phyloP scores from a whole-genome alignment of 2,888 invertebrate species.

The Apamea epomidion region DNA sequence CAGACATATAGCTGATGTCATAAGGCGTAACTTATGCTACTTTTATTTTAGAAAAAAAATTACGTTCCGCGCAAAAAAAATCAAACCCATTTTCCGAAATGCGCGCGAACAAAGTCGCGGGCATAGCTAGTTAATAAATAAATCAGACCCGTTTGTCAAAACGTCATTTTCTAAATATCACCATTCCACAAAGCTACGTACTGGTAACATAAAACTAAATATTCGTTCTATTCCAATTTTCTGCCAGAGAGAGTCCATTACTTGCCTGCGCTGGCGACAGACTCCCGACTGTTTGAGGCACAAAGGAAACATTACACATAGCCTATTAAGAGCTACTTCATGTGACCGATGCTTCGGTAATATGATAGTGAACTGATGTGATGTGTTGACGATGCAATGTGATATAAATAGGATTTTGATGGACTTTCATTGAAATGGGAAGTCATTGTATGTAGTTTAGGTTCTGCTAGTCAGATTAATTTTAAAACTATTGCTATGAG shows the following conservation, averaged over 20 bases:
- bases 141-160: neutral
- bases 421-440: neutral
- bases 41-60: no score
- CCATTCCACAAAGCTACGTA: neutral
- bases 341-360: neutral
- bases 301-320: constrained; percentile 14
- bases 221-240: constrained; percentile 66
- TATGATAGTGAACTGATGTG: neutral
- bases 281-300: constrained; percentile 38
- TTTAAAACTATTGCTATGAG: neutral
- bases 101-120: no score
- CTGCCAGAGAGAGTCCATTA: constrained; percentile 68
- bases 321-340: neutral
- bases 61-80: no score
- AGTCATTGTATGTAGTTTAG: neutral
- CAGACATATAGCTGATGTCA: no score
- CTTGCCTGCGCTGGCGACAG: constrained; percentile 62
- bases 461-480: neutral
- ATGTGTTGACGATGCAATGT: neutral
- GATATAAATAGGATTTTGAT: neutral
- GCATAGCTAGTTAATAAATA: no score
- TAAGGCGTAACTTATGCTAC: no score
- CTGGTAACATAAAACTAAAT: neutral
- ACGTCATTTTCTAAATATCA: neutral
- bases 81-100: no score